phyloP scores from a whole-genome alignment of 2,797 vertebrate species.

The Momotus momota region DNA sequence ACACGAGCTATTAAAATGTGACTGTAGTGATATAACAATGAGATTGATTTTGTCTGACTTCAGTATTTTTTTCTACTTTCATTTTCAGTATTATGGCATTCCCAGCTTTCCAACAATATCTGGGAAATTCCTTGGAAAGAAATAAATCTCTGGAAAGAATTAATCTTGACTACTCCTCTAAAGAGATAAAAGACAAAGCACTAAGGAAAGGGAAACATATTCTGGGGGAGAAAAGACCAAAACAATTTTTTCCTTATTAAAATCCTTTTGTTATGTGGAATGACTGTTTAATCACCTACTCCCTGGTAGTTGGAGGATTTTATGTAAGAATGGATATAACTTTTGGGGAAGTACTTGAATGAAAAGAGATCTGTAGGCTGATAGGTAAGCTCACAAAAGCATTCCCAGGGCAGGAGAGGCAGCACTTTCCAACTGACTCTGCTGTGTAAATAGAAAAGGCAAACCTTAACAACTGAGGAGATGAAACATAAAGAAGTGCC shows the following conservation, averaged over 20 bases:
- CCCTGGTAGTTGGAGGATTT: background rate
- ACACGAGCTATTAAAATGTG: background rate
- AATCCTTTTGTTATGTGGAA: background rate
- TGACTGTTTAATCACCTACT: background rate
- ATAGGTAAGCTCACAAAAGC: background rate
- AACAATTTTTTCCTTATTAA: background rate
- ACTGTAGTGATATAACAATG: background rate
- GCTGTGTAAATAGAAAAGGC: background rate
- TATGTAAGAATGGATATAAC: background rate
- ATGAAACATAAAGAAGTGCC: background rate
- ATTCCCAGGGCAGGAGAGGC: background rate
- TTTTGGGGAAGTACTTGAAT: background rate
- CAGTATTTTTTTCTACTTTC: background rate
- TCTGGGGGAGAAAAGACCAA: background rate
- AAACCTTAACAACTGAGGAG: background rate
- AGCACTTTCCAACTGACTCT: background rate
- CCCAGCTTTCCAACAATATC: background rate
- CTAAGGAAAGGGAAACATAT: background rate
- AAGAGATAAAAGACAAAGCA: background rate
- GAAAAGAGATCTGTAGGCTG: background rate
- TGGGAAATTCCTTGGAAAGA: background rate
- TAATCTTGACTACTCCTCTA: background rate
- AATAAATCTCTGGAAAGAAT: background rate
- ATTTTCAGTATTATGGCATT: background rate
- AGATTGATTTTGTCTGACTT: background rate